phyloP scores from a whole-genome alignment of 2,888 invertebrate species.

The Chalcis sispes region DNA sequence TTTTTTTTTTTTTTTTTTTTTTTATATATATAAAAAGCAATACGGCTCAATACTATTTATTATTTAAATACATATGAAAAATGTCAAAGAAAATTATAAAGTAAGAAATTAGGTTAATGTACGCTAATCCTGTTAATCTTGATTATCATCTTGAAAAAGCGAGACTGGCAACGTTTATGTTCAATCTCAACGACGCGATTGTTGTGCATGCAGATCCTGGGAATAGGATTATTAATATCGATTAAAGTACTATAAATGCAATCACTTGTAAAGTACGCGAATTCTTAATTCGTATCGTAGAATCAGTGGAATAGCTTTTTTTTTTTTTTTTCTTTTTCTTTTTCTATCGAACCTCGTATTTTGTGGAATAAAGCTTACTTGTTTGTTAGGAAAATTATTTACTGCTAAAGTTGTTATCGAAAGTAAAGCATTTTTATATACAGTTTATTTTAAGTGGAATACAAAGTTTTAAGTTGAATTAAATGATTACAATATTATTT shows the following conservation, averaged over 20 bases:
- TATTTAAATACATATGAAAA: background rate
- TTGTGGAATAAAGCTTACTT: no score
- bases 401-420: no score
- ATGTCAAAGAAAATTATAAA: background rate
- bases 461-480: no score
- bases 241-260: conserved; percentile 19
- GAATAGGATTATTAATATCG: conserved; percentile 21
- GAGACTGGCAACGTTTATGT: background rate
- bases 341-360: no score
- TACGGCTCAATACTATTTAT: background rate
- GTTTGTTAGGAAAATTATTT: no score
- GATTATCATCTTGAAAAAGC: conserved; percentile 3
- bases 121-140: conserved; percentile 15
- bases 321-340: no score
- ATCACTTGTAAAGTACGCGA: conserved; percentile 5
- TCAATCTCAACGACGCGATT: conserved; percentile 3
- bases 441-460: no score
- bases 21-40: background rate
- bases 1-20: background rate
- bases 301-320: background rate
- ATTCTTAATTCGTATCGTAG: background rate
- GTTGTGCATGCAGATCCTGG: conserved; percentile 10
- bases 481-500: no score
- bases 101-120: conserved; percentile 21
- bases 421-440: no score